Evolutionary conservation across 2,113 vertebrate genomes (phyloP).

Genomic region (Genyomyrus donnyi): DNA sequence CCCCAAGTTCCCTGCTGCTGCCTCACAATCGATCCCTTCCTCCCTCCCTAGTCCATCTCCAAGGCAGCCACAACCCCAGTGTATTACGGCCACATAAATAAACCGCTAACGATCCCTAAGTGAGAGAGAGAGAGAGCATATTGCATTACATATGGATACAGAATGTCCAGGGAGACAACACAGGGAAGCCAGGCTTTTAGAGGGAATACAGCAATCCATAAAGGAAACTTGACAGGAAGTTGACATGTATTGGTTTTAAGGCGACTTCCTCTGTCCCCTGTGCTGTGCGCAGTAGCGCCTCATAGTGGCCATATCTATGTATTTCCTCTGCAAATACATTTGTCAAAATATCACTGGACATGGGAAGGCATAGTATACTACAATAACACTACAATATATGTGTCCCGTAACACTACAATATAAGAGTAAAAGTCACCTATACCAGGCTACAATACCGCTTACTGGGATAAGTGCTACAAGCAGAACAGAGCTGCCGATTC

Average conservation of each 20-base stretch:
- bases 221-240: background rate
- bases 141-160: constrained; percentile 2
- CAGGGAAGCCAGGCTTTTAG: background rate
- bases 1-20: background rate
- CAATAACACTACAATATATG: background rate
- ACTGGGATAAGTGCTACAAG: background rate
- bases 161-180: background rate
- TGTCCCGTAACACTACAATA: background rate
- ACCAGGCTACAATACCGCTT: background rate
- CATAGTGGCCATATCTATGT: background rate
- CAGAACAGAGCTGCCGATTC: background rate
- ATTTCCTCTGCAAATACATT: background rate
- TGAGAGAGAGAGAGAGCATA: background rate
- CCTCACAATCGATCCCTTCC: constrained; percentile 11
- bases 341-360: background rate
- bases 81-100: background rate
- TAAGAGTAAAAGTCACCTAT: background rate
- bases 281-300: background rate
- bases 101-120: background rate
- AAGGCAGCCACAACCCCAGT: too few species aligned
- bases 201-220: background rate
- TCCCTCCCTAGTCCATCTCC: background rate
- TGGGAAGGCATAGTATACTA: background rate
- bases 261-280: background rate
- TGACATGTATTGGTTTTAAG: background rate